These are phyloP conservation scores for Sphinx pinastri DNA, from an alignment of 2,888 invertebrate genomes.

Conservation along the genomic window DNA sequence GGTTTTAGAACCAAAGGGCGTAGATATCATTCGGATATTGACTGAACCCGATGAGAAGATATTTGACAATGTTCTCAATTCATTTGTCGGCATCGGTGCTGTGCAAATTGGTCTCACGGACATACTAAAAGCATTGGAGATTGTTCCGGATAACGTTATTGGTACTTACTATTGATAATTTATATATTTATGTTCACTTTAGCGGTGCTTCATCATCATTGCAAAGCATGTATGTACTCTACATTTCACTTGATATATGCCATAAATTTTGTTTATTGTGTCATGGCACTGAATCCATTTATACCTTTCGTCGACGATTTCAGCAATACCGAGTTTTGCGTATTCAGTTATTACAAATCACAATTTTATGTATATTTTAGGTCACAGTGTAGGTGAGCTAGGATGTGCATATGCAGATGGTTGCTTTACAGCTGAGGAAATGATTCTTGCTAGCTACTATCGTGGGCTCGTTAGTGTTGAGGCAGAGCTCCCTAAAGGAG, in stretches of 20 bases:
- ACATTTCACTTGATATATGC: too few relatives aligned
- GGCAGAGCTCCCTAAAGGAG: conserved; percentile 18
- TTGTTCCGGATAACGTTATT: too few relatives aligned
- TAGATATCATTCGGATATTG: conserved; percentile 86
- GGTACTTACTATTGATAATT: too few relatives aligned
- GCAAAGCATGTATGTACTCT: too few relatives aligned
- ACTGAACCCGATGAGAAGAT: conserved; percentile 83
- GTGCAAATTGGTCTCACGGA: too few relatives aligned
- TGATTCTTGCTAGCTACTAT: conserved; percentile 75
- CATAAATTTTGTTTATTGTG: too few relatives aligned
- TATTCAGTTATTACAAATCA: conserved; percentile 27
- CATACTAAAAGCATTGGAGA: too few relatives aligned
- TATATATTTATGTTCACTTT: too few relatives aligned
- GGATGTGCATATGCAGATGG: conserved; percentile 95
- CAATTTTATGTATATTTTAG: conserved; percentile 26
- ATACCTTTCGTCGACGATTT: too few relatives aligned
- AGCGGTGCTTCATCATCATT: too few relatives aligned
- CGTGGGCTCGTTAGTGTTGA: conserved; percentile 26
- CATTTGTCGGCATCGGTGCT: conserved; percentile 69
- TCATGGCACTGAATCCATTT: too few relatives aligned
- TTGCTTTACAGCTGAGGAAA: conserved; percentile 89
- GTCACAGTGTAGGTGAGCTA: conserved; percentile 87
- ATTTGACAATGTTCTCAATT: conserved; percentile 86
- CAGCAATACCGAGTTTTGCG: too few relatives aligned
- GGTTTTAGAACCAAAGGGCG: conserved; percentile 82